These are phyloP conservation scores for Sesia bembeciformis DNA, from an alignment of 2,888 invertebrate genomes.

Conservation along the genomic window DNA sequence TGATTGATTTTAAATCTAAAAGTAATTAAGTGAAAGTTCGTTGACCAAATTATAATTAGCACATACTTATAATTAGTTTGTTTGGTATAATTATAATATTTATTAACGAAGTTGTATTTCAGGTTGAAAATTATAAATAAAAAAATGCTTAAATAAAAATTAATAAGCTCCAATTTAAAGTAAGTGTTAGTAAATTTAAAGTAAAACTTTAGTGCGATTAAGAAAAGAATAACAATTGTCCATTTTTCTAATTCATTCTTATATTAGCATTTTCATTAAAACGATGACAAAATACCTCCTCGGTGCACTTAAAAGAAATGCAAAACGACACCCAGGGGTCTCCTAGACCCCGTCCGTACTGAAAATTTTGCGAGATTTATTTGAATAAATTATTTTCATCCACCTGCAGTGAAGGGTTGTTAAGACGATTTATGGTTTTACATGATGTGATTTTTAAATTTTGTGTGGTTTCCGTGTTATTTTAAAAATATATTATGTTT, in stretches of 20 bases:
- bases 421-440: slow-evolving; percentile 3
- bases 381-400: slow-evolving; percentile 69
- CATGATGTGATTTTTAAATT: too few relatives aligned
- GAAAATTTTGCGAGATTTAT: slow-evolving; percentile 65
- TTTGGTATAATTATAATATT: too few relatives aligned
- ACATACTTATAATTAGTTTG: too few relatives aligned
- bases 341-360: slow-evolving; percentile 34
- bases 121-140: too few relatives aligned
- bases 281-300: slow-evolving; percentile 43
- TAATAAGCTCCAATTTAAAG: neutral
- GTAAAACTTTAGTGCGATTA: neutral
- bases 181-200: neutral
- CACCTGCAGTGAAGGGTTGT: slow-evolving; percentile 70
- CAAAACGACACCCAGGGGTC: slow-evolving; percentile 57
- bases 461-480: too few relatives aligned
- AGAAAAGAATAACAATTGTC: neutral
- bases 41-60: too few relatives aligned
- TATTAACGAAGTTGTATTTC: too few relatives aligned
- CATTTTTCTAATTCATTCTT: slow-evolving; percentile 9
- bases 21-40: too few relatives aligned
- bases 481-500: too few relatives aligned
- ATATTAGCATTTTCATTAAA: slow-evolving; percentile 57
- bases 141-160: neutral
- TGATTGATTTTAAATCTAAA: too few relatives aligned
- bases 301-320: slow-evolving; percentile 58